Percentiles rank a stretch among this genome's conserved stretches.
Conservation (phyloP, 2,797 vertebrate genomes). For the Rhinichthys osculus region DNA sequence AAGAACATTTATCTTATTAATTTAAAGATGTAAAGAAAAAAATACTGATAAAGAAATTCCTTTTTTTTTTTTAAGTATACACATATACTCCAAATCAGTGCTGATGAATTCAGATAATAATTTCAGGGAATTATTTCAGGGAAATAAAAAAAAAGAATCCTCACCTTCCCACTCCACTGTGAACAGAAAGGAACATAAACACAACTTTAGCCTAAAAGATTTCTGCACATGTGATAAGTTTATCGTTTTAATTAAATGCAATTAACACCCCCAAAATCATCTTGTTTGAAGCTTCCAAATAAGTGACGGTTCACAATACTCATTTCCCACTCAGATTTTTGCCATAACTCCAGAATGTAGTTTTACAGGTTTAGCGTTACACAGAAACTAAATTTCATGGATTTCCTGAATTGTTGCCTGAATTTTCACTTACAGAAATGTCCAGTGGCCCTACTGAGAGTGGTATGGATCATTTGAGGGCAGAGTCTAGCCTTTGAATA, state of each 20-base stretch:
- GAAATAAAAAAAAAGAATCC: conserved; percentile 65
- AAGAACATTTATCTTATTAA: background rate
- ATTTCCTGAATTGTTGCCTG: background rate
- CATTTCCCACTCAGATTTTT: background rate
- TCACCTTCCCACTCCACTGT: conserved; percentile 83
- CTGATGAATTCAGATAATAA: conserved; percentile 61
- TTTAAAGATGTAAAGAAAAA: background rate
- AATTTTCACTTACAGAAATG: background rate
- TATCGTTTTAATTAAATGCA: background rate
- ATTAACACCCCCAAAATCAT: background rate
- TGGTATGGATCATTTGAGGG: conserved; percentile 6
- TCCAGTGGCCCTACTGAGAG: background rate
- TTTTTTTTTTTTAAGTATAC: conserved; percentile 1
- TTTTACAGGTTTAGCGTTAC: background rate
- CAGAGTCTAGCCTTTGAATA: conserved; percentile 24
- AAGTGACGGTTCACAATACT: background rate
- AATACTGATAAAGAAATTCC: background rate
- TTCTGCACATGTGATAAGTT: background rate
- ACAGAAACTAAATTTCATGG: background rate
- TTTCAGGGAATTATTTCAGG: conserved; percentile 54
- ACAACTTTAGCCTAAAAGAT: conserved; percentile 30
- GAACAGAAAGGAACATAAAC: conserved; percentile 69
- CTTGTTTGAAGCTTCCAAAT: background rate
- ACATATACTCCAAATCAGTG: conserved; percentile 36
- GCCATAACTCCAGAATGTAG: background rate